Evolutionary conservation across 2,888 invertebrate genomes (phyloP).

Genomic region (Sthenelais limicola): DNA sequence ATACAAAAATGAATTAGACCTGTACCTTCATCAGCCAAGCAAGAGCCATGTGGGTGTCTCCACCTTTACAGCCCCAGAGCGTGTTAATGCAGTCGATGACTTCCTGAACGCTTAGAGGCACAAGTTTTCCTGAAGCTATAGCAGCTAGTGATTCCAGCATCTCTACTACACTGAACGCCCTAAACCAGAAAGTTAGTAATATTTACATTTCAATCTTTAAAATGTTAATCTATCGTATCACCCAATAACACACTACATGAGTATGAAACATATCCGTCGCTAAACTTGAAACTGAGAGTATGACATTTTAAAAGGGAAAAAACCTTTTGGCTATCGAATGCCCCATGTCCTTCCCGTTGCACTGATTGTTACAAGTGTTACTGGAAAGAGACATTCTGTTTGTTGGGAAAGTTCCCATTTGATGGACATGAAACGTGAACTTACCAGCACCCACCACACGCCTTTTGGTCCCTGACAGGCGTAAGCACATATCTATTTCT

Average conservation of each 20-base stretch:
- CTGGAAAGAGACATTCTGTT: too few species aligned
- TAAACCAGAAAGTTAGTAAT: slow-evolving; percentile 43
- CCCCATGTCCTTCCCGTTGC: too few species aligned
- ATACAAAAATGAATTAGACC: neutral
- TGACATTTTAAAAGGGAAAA: too few species aligned
- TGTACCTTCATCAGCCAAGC: slow-evolving; percentile 78
- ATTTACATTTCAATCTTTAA: neutral
- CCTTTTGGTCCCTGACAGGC: slow-evolving; percentile 80
- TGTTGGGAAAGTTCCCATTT: too few species aligned
- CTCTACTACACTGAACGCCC: slow-evolving; percentile 85
- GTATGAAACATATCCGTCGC: too few species aligned
- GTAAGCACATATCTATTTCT: slow-evolving; percentile 79
- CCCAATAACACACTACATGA: too few species aligned
- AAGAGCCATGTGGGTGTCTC: slow-evolving; percentile 84
- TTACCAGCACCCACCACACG: slow-evolving; percentile 86
- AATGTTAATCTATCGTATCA: too few species aligned
- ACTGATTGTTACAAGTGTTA: too few species aligned
- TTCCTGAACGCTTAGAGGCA: slow-evolving; percentile 82
- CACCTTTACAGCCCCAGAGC: slow-evolving; percentile 85
- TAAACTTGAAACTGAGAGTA: too few species aligned
- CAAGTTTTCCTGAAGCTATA: slow-evolving; percentile 66
- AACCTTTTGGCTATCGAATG: too few species aligned
- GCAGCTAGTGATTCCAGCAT: slow-evolving; percentile 85
- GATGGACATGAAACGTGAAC: slow-evolving; percentile 31
- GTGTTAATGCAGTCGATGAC: slow-evolving; percentile 83